phyloP scores from a whole-genome alignment of 2,113 vertebrate genomes.

The Opisthocomus hoazin region DNA sequence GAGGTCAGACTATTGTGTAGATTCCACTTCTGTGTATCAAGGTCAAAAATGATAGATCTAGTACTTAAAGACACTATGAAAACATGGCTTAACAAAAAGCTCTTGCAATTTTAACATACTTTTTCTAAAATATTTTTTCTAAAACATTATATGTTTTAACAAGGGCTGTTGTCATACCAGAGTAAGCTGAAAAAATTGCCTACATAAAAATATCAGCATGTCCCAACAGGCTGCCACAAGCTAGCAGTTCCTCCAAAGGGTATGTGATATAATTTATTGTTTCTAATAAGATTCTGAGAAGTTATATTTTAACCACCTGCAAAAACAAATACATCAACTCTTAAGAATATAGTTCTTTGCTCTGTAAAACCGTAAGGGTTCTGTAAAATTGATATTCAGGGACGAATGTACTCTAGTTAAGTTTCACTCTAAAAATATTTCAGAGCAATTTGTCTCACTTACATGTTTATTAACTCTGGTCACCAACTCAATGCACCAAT shows the following conservation, averaged over 20 bases:
- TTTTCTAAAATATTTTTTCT: background rate
- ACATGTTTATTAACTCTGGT: slow-evolving; percentile 3
- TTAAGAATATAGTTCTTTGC: slow-evolving; percentile 32
- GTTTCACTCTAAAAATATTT: slow-evolving; percentile 55
- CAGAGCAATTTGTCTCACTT: slow-evolving; percentile 56
- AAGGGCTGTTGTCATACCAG: background rate
- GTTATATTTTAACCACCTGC: slow-evolving; percentile 46
- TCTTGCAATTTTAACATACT: background rate
- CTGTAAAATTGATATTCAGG: slow-evolving; percentile 41
- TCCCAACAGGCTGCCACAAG: background rate
- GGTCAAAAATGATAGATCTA: background rate
- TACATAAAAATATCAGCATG: slow-evolving; percentile 10
- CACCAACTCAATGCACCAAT: slow-evolving; percentile 20
- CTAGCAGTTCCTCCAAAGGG: background rate
- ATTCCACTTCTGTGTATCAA: background rate
- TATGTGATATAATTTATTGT: slow-evolving; percentile 44
- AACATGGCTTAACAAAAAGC: background rate
- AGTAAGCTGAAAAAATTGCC: background rate
- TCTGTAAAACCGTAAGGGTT: slow-evolving; percentile 6
- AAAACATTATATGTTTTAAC: background rate
- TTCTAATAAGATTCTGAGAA: slow-evolving; percentile 31
- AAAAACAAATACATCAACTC: slow-evolving; percentile 54
- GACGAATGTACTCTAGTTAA: slow-evolving; percentile 10
- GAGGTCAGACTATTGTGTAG: background rate
- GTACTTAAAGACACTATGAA: background rate